Evolutionary conservation across 1,140 invertebrate species (phyloP).

Genomic region (Bacillus rossius): DNA sequence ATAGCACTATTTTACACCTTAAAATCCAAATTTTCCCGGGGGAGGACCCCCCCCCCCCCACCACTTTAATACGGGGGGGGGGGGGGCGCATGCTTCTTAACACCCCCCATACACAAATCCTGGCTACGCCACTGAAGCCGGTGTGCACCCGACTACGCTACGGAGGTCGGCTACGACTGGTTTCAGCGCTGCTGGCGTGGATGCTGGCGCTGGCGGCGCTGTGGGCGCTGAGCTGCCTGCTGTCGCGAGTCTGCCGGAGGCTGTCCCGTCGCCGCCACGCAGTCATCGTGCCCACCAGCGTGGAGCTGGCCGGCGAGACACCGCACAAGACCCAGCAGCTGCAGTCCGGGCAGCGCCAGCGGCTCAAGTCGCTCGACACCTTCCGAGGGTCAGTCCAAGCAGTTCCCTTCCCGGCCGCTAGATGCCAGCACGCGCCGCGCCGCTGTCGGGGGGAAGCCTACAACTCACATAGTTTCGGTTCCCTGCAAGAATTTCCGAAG

Average conservation of each 20-base stretch:
- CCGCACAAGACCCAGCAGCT: constrained; percentile 28
- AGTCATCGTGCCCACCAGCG: constrained; percentile 5
- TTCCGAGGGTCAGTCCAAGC: constrained; percentile 72
- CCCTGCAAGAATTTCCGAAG: too few relatives aligned
- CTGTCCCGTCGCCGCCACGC: constrained; percentile 18
- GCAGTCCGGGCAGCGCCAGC: constrained; percentile 44
- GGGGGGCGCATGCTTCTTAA: too few relatives aligned
- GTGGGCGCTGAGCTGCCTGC: constrained; percentile 28
- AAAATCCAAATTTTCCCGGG: too few relatives aligned
- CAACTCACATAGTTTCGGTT: too few relatives aligned
- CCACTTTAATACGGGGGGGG: too few relatives aligned
- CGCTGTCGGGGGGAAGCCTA: too few relatives aligned
- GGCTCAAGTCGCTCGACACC: constrained; percentile 68
- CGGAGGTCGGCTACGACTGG: not conserved
- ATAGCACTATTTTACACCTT: too few relatives aligned
- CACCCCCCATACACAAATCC: too few relatives aligned
- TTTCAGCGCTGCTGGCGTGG: constrained; percentile 38
- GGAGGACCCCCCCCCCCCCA: too few relatives aligned
- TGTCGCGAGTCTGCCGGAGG: constrained; percentile 19
- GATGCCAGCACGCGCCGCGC: not conserved
- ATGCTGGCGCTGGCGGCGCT: constrained; percentile 35
- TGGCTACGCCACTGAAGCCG: too few relatives aligned
- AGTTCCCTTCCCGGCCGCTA: not conserved
- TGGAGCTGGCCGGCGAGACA: constrained; percentile 1
- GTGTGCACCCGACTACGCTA: too few relatives aligned